A percentile compares a stretch with the other conserved stretches of the same genome.
These are phyloP conservation scores for Dasyornis broadbenti DNA, from an alignment of 2,113 vertebrate genomes.

Conservation along the genomic window DNA sequence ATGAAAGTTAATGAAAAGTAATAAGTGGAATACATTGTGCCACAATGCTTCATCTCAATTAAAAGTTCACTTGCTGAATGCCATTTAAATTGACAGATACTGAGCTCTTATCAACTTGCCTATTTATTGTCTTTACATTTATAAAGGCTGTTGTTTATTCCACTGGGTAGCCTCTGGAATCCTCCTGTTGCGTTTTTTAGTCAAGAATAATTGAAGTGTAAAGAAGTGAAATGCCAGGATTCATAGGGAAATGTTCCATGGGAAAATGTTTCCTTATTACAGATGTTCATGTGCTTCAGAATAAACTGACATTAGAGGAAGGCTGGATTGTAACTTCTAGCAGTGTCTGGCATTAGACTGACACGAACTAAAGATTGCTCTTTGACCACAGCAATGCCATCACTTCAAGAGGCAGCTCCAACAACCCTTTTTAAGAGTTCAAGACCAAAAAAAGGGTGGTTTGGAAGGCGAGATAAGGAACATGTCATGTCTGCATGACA, in stretches of 20 bases:
- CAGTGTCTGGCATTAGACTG: not conserved
- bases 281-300: not conserved
- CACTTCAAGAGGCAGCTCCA: not conserved
- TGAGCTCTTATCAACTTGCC: slow-evolving; percentile 1
- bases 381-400: not conserved
- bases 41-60: slow-evolving; percentile 58
- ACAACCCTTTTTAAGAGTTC: not conserved
- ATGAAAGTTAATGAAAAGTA: slow-evolving; percentile 52
- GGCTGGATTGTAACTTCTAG: not conserved
- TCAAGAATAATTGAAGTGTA: slow-evolving; percentile 59
- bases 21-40: slow-evolving; percentile 48
- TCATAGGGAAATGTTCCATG: slow-evolving; percentile 37
- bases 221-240: slow-evolving; percentile 44
- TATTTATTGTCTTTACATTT: slow-evolving; percentile 35
- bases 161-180: slow-evolving; percentile 22
- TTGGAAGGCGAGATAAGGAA: not conserved
- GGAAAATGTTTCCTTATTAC: slow-evolving; percentile 63
- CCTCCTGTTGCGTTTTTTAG: slow-evolving; percentile 37
- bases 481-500: not conserved
- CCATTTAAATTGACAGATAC: slow-evolving; percentile 53
- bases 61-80: slow-evolving; percentile 62
- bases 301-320: not conserved
- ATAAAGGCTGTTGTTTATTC: slow-evolving; percentile 62
- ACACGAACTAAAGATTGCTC: not conserved
- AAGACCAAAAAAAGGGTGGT: not conserved